Evolutionary conservation across 2,888 invertebrate genomes (phyloP).

Genomic region (Ornithoptera alexandrae): DNA sequence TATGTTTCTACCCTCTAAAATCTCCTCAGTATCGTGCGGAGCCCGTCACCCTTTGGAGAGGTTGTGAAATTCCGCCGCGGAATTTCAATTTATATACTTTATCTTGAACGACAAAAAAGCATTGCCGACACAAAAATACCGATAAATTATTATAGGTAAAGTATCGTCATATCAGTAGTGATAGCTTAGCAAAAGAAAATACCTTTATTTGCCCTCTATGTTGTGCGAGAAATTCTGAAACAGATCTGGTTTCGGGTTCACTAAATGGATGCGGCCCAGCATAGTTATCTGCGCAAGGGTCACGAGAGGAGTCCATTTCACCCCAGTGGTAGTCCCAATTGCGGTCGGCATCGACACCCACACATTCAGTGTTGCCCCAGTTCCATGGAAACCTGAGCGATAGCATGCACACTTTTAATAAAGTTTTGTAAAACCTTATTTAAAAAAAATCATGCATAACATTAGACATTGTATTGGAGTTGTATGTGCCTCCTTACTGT

Average conservation of each 20-base stretch:
- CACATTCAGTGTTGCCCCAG: constrained; percentile 82
- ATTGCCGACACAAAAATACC: too few relatives aligned
- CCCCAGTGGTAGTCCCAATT: constrained; percentile 89
- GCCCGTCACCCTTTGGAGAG: too few relatives aligned
- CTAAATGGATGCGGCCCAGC: constrained; percentile 87
- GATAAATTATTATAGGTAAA: too few relatives aligned
- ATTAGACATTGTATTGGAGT: too few relatives aligned
- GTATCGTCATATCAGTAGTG: too few relatives aligned
- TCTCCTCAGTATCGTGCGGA: too few relatives aligned
- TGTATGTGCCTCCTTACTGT: too few relatives aligned
- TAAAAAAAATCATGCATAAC: background rate
- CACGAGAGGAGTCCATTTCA: constrained; percentile 83
- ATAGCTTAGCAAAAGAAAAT: constrained; percentile 7
- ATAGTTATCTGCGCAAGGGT: constrained; percentile 87
- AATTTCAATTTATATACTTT: too few relatives aligned
- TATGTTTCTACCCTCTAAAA: too few relatives aligned
- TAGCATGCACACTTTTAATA: background rate
- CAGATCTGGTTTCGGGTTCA: constrained; percentile 86
- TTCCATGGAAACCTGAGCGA: constrained; percentile 74
- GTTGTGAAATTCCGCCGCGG: too few relatives aligned
- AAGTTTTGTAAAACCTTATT: background rate
- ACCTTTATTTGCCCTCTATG: constrained; percentile 82
- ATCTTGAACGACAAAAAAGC: too few relatives aligned
- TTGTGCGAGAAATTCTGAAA: constrained; percentile 81
- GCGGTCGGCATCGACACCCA: constrained; percentile 88